Evolutionary conservation across 2,113 vertebrate species (phyloP), one percentile per base, ranked within the genome.

Genomic region (Myxocyprinus asiaticus): DNA sequence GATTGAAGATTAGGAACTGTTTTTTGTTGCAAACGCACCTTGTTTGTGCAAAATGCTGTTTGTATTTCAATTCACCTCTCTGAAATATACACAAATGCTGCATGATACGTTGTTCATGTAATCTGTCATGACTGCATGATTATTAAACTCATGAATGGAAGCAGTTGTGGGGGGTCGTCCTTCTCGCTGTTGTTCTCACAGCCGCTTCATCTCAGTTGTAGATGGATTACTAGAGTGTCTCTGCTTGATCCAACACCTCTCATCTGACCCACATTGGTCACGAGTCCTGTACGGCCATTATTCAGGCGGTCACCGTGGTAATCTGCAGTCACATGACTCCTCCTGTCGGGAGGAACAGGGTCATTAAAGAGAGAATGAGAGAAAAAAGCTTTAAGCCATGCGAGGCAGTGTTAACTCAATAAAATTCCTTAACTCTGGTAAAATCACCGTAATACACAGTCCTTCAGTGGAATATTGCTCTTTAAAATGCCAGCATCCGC

Each of bases 191-290:
- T 48, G 33, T 17, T 51, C 12, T 33, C 14, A 44, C 68, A 67
- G 70, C 63, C 61, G 81, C 80, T 87, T 83, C 87, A 85, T 68
- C 75, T 68, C 86, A 87, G 83, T 87, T 89, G 81, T 86, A 42
- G 43, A 17, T 61, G 80, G 81, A 61, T 51, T 78, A 82, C 22
- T 9, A 69, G 33, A 80, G 50, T 82, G 68, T 81, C 76, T 87
- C 65, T 87, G 86, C 83, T 88, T 72, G 61, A 87, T 84, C 86
- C 85, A 85, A 80, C 87, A 89, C 87, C 87, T 90, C 87, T 82
- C 76, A 80, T 89, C 73, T 92, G 90, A 91, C 91, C 92, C 89
- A 93, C 83, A 77, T 81, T 70, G 73, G 15, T 82, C 85, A 85
- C 65, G 80, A 64, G 80, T 80, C 82, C 63, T 69, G 56, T 65